Evolutionary conservation across 2,888 invertebrate species (phyloP).

Genomic region (Antheraea yamamai): DNA sequence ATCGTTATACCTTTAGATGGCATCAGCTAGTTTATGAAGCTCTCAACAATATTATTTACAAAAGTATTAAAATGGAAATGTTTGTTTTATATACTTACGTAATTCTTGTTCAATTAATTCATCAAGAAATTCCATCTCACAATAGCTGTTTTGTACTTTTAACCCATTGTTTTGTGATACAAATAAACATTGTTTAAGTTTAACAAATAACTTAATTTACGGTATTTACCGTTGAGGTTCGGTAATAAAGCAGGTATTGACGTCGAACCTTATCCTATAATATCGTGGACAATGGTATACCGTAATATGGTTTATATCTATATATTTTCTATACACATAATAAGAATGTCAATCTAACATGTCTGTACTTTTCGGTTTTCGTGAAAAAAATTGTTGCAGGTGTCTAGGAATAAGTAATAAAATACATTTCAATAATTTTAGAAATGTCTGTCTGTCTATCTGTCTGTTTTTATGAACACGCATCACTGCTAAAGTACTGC

Average conservation of each 20-base stretch:
- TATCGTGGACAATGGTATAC: not conserved
- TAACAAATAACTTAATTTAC: conserved; percentile 5
- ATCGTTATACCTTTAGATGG: not conserved
- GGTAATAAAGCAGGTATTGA: not conserved
- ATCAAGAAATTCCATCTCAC: not conserved
- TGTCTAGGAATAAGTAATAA: no score
- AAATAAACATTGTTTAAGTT: conserved; percentile 2
- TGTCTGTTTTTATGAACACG: no score
- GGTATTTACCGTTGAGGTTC: not conserved
- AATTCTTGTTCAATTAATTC: not conserved
- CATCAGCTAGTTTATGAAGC: not conserved
- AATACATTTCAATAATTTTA: no score
- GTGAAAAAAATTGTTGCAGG: no score
- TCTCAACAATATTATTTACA: not conserved
- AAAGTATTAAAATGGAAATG: not conserved
- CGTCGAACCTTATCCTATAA: not conserved
- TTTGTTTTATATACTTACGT: not conserved
- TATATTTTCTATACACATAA: no score
- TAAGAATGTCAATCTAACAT: no score
- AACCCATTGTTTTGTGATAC: not conserved
- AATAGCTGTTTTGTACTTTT: not conserved
- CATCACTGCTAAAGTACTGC: no score
- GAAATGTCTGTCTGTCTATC: no score
- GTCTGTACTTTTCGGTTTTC: no score
- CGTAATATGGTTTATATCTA: not conserved